A percentile compares a stretch with the other conserved stretches of the same genome.
Conservation (phyloP, 2,113 vertebrate genomes). For the Zeus faber region DNA sequence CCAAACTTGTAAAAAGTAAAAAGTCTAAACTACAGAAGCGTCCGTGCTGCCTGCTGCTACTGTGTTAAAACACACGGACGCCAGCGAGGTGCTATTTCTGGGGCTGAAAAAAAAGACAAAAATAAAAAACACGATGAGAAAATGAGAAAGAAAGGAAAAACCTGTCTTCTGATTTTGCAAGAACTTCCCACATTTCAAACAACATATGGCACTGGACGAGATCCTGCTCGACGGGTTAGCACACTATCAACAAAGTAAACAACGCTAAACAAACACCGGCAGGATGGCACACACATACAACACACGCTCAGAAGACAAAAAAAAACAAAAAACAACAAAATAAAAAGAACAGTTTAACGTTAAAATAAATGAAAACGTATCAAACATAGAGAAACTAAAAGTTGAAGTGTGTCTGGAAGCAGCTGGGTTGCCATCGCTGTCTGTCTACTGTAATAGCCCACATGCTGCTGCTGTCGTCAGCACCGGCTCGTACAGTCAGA, state of each 20-base stretch:
- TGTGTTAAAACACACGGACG: no score
- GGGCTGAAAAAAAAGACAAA: no score
- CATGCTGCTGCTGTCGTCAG: constrained; percentile 17
- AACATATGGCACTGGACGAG: constrained; percentile 10
- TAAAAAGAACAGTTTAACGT: constrained; percentile 2
- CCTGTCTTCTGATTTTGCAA: constrained; percentile 22
- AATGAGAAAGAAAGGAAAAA: constrained; percentile 19
- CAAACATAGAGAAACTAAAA: constrained; percentile 19
- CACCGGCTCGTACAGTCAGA: constrained; percentile 21
- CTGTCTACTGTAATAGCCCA: constrained; percentile 10
- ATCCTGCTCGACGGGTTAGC: constrained; percentile 59
- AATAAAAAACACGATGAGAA: no score
- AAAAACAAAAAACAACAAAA: background rate
- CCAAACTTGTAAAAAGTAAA: no score
- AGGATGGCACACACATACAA: constrained; percentile 2
- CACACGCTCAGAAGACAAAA: constrained; percentile 17
- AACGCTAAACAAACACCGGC: constrained; percentile 43
- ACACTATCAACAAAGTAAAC: constrained; percentile 54
- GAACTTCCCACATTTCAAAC: constrained; percentile 40
- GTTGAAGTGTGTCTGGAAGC: constrained; percentile 7
- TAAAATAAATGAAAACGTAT: constrained; percentile 5
- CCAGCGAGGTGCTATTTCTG: no score
- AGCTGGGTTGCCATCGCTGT: background rate
- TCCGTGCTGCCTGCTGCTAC: no score
- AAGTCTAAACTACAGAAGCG: no score